Base-by-base conservation (phyloP, 2,113 vertebrate genomes). In the Bagarius yarrelli region DNA sequence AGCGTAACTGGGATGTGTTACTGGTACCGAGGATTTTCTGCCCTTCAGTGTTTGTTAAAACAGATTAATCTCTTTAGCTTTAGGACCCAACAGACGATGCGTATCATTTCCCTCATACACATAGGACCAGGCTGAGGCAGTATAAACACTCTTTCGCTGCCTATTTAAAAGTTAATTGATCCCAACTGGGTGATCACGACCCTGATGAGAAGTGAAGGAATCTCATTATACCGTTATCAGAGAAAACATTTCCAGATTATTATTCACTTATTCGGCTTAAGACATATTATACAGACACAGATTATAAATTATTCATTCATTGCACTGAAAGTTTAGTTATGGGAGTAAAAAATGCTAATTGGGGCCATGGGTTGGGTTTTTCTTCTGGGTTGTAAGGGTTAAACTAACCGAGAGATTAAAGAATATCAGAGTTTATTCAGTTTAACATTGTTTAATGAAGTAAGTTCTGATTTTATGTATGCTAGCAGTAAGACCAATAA, bases 211-310 rank as follows among this genome's bases (percentile, higher is more conserved):
- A 73, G 27, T 27, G 50, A 5, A 73, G 50, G 70, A 73, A 55
- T 73, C 27, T 34, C 53, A 73, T 32, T 71, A 12, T 72, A 53
- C 27, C 21, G n/a, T 55, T 53, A 72, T 72, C 69, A 19, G 11
- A 71, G 44, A 71, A 32, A 72, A 32, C 3, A 23, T 47, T 73
- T 73, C 18, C 50, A 55, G 27, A 50, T 52, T 73, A 55, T 55
- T 55, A 73, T 32, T 32, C 16, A 52, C 52, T 52, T 30, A 72
- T 73, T 55, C 50, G 55, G 30, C 50, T 53, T 73, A 55, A 73
- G 50, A 34, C 30, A 55, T 73, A 73, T 72, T 72, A 72, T 72
- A 72, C 47, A 55, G 70, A 55, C 53, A 30, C 27, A 55, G 44
- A 73, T 5, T 55, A 55, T 34, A 14, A 73, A 55, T 73, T 55